Evolutionary conservation across 2,113 vertebrate species (phyloP).

Genomic region (Marmota monax): DNA sequence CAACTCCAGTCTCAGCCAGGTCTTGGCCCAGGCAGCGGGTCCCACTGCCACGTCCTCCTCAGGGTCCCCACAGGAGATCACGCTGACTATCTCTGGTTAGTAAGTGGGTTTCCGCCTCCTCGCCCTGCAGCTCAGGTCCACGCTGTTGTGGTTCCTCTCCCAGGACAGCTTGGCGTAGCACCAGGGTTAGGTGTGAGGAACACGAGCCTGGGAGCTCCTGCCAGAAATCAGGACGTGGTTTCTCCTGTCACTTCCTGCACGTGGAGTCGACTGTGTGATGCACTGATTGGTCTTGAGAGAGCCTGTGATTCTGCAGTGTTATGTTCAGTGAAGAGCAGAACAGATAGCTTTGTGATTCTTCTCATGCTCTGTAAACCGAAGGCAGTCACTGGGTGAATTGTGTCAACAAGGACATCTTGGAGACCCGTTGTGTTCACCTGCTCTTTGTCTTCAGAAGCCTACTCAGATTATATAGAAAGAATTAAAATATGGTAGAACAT

Average conservation of each 20-base stretch:
- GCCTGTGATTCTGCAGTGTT: accelerated
- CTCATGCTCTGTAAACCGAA: accelerated
- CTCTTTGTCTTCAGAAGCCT: too few species aligned
- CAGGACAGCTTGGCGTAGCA: too few species aligned
- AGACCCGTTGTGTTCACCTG: neutral
- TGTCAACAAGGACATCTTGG: accelerated
- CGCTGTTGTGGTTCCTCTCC: neutral
- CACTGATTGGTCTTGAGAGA: neutral
- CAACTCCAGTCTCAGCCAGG: conserved; percentile 96
- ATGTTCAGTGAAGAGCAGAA: neutral
- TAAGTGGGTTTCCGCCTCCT: neutral
- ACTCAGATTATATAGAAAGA: neutral
- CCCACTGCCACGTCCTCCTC: conserved; percentile 85
- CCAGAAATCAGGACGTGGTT: too few species aligned
- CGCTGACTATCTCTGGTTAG: conserved; percentile 98
- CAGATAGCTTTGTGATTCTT: accelerated
- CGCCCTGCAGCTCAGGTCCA: too few species aligned
- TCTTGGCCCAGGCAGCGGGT: conserved; percentile 91
- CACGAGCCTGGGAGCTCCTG: neutral
- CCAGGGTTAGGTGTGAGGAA: neutral
- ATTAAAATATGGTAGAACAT: too few species aligned
- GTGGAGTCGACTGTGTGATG: too few species aligned
- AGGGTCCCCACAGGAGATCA: conserved; percentile 95
- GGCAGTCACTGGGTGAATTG: neutral
- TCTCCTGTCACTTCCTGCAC: neutral